Conservation (phyloP, 2,888 invertebrate genomes). For the Acleris sparsana region DNA sequence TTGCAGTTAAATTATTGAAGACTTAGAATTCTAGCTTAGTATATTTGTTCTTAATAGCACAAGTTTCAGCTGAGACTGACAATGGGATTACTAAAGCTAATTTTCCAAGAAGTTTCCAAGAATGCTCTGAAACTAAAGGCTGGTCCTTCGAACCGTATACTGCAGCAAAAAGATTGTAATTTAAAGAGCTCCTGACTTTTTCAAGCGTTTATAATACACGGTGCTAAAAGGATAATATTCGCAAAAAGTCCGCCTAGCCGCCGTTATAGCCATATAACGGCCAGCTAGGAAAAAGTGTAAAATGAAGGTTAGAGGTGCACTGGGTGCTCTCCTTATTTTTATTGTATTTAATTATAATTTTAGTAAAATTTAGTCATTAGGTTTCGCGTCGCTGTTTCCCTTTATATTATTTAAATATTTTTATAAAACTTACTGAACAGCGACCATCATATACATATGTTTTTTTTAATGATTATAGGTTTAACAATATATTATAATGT, state of each 20-base stretch:
- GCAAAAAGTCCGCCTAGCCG: slow-evolving; percentile 67
- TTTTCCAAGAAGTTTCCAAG: too few relatives aligned
- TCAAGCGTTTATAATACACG: slow-evolving; percentile 68
- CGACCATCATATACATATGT: too few relatives aligned
- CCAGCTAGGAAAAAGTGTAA: slow-evolving; percentile 65
- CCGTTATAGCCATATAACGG: slow-evolving; percentile 65
- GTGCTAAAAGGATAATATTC: slow-evolving; percentile 75
- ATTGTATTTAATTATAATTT: too few relatives aligned
- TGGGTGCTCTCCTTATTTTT: slow-evolving; percentile 21
- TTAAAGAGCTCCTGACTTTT: slow-evolving; percentile 47
- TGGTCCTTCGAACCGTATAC: slow-evolving; percentile 13
- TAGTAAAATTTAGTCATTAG: too few relatives aligned
- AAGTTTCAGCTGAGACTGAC: too few relatives aligned
- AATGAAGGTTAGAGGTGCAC: slow-evolving; percentile 49
- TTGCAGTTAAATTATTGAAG: background rate
- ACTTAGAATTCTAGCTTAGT: background rate
- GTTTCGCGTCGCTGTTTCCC: too few relatives aligned
- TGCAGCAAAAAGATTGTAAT: slow-evolving; percentile 35
- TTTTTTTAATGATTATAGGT: too few relatives aligned
- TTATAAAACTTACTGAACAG: too few relatives aligned
- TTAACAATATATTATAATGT: too few relatives aligned
- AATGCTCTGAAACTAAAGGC: too few relatives aligned
- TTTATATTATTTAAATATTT: too few relatives aligned
- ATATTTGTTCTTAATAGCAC: background rate
- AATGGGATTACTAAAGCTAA: too few relatives aligned